These are phyloP conservation scores for Spinus pinus DNA, from an alignment of 2,797 vertebrate genomes.

Conservation along the genomic window DNA sequence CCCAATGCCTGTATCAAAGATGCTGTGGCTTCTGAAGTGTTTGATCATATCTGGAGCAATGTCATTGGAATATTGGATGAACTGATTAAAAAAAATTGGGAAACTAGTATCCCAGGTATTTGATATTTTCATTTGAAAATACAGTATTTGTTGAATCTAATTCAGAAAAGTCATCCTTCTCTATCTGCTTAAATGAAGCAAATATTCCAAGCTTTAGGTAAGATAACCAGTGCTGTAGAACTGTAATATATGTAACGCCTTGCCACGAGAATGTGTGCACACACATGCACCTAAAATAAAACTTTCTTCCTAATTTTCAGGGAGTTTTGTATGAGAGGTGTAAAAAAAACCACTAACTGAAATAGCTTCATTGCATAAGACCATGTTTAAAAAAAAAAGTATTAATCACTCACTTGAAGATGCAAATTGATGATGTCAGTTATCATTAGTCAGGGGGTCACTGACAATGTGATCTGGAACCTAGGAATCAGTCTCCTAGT, in stretches of 20 bases:
- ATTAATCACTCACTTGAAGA: neutral
- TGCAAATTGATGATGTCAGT: neutral
- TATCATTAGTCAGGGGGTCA: neutral
- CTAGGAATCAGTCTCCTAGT: neutral
- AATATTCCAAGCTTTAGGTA: neutral
- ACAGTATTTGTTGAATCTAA: neutral
- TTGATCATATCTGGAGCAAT: constrained; percentile 79
- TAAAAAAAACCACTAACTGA: neutral
- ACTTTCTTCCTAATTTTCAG: neutral
- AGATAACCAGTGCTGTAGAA: neutral
- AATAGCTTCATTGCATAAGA: neutral
- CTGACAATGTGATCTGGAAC: neutral
- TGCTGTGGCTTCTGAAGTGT: constrained; percentile 78
- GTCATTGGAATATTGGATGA: constrained; percentile 74
- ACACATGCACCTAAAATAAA: neutral
- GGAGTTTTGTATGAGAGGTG: neutral
- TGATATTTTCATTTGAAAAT: constrained; percentile 1
- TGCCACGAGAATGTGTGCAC: rapidly evolving
- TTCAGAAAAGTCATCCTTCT: neutral
- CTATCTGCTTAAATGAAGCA: neutral
- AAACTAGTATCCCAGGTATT: constrained; percentile 73
- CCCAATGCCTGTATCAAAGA: constrained; percentile 81
- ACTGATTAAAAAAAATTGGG: constrained; percentile 78
- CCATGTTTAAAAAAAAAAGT: neutral
- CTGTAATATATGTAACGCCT: neutral